phyloP scores from a whole-genome alignment of 2,113 vertebrate species.

The Himantopus leucocephalus region DNA sequence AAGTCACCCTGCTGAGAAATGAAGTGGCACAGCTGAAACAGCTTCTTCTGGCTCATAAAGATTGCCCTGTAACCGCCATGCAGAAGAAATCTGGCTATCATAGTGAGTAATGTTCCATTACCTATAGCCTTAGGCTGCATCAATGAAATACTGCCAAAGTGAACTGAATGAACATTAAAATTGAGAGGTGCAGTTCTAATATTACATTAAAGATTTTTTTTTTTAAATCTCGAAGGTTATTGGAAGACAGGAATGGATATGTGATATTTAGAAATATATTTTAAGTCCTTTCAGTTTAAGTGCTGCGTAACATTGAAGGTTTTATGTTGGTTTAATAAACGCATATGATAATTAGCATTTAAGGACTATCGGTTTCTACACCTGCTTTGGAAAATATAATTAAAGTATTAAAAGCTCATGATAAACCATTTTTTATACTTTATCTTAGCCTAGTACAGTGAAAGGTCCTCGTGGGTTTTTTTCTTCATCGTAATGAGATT shows the following conservation, averaged over 20 bases:
- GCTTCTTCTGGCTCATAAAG: conserved; percentile 99
- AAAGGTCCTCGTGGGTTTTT: conserved; percentile 24
- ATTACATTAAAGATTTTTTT: conserved; percentile 43
- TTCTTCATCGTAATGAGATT: conserved; percentile 39
- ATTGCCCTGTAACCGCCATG: conserved; percentile 99
- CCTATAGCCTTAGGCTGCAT: conserved; percentile 80
- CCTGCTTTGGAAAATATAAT: conserved; percentile 33
- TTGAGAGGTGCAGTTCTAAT: conserved; percentile 46
- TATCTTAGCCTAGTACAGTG: background rate
- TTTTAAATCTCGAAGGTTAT: conserved; percentile 23
- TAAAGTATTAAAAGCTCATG: background rate
- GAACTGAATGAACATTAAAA: conserved; percentile 75
- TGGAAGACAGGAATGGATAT: background rate
- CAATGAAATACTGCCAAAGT: conserved; percentile 78
- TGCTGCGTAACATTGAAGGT: background rate
- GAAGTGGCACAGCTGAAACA: conserved; percentile 99
- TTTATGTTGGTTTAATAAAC: conserved; percentile 35
- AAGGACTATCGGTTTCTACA: background rate
- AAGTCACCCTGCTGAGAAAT: conserved; percentile 99
- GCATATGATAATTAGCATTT: conserved; percentile 12
- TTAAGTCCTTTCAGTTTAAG: background rate
- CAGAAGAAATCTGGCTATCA: conserved; percentile 99
- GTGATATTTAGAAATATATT: background rate
- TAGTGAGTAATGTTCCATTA: conserved; percentile 97
- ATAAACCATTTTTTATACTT: conserved; percentile 34